Conservation (phyloP, 2,113 vertebrate species). For the Sorex araneus region DNA sequence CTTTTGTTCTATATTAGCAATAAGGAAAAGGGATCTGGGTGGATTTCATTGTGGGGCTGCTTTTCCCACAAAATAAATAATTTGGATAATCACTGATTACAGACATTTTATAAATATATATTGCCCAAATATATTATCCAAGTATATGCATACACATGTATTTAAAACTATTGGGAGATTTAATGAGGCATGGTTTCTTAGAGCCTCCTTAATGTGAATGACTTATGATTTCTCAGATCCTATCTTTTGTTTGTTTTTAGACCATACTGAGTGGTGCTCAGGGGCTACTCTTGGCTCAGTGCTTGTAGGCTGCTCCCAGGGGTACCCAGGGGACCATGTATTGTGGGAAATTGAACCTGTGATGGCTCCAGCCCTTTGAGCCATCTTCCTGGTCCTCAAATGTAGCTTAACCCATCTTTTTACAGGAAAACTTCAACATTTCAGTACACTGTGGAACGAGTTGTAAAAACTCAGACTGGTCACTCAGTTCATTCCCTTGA, state of each 20-base stretch:
- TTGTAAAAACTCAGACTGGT: slow-evolving; percentile 43
- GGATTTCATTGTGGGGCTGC: slow-evolving; percentile 46
- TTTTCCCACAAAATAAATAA: slow-evolving; percentile 35
- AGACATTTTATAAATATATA: not conserved
- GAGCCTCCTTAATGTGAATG: not conserved
- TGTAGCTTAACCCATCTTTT: slow-evolving; percentile 17
- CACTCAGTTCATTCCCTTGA: slow-evolving; percentile 21
- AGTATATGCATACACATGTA: not conserved
- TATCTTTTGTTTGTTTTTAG: not conserved
- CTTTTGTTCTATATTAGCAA: slow-evolving; percentile 48
- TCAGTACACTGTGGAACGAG: slow-evolving; percentile 39
- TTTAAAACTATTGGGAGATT: not conserved
- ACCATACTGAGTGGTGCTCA: too few relatives aligned
- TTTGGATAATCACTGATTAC: slow-evolving; percentile 26
- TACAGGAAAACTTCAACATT: slow-evolving; percentile 36
- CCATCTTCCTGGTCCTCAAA: too few relatives aligned
- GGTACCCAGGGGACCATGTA: too few relatives aligned
- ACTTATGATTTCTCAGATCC: slow-evolving; percentile 46
- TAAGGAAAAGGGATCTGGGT: slow-evolving; percentile 42
- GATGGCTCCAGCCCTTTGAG: too few relatives aligned
- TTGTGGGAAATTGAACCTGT: too few relatives aligned
- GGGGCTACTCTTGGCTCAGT: too few relatives aligned
- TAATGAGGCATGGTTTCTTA: slow-evolving; percentile 44
- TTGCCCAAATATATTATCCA: too few relatives aligned
- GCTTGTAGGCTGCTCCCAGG: too few relatives aligned